Conservation (phyloP, 2,113 vertebrate genomes). For the Oreochromis spilurus region DNA sequence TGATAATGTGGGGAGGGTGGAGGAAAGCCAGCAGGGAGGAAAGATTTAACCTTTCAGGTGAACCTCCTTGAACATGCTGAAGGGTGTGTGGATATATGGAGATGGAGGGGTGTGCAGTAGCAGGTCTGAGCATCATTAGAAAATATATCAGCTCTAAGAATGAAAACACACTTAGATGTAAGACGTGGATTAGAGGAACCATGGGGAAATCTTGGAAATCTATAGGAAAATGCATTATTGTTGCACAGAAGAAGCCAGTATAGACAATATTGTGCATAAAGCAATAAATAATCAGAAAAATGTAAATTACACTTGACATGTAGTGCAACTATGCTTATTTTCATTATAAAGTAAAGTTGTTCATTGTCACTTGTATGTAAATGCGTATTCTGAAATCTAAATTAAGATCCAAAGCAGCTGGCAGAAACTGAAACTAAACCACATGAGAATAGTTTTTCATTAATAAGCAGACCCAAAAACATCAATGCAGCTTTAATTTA, state of each 20-base stretch:
- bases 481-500: not conserved
- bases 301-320: not conserved
- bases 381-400: not conserved
- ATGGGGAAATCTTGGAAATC: not conserved
- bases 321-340: not conserved
- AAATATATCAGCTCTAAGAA: not conserved
- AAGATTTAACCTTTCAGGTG: not conserved
- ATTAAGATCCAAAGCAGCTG: not conserved
- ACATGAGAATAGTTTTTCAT: not conserved
- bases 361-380: not conserved
- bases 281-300: not conserved
- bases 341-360: not conserved
- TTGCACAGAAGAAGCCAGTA: not conserved
- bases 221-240: not conserved
- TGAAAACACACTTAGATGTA: not conserved
- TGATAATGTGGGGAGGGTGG: not conserved
- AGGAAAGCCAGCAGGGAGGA: not conserved
- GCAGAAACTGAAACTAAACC: not conserved
- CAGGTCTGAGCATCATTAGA: not conserved
- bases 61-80: not conserved
- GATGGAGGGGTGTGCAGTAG: not conserved
- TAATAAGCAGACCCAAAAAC: not conserved
- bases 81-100: not conserved
- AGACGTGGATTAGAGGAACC: not conserved
- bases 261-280: not conserved